Evolutionary conservation across 1,140 invertebrate genomes (phyloP), one percentile per base, ranked within the genome.

Genomic region (Danaus plexippus): DNA sequence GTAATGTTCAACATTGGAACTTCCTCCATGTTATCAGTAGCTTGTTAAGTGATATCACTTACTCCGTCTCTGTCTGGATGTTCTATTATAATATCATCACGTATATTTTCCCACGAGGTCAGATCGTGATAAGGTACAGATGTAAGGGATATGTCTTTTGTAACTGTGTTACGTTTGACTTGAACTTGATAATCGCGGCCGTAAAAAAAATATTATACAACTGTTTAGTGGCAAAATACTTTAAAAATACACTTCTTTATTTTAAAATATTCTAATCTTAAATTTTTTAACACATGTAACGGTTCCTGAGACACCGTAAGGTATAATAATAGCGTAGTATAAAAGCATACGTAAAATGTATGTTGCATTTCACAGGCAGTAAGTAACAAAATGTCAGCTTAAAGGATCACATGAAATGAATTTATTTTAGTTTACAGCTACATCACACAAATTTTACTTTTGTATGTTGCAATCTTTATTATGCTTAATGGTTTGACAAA

Each of bases 101-200:
- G 62, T 71, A 57, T 56, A 54, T 62, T 71, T 65, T 70, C 64
- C 60, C 66, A 64, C 59, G 69, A 64, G 75, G 73, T 75, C 69
- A 75, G 69, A 74, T 73, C 52, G 45, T 57, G 70, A 76, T 76
- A 74, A 67, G 64, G 54, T 63, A 60, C 54, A 66, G 64, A 65
- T 68, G 63, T 32, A 43, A 44, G 57, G 49, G 55, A 57, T 50
- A 52, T 54, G 49, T 48, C 57, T 59, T 61, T 58, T 54, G 59
- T 61, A 61, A 57, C 52, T 57, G 40, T 48, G 48, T 60, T 60
- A 58, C 56, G 51, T 59, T 32, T 32, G 22, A 32, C 5, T 32
- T 32, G 22, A 32, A 32, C 22, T 32, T 32, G 22, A 32, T 32
- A 32, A 32, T 32, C 22, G 22, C 22, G 22, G 22, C 22, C 1